Evolutionary conservation across 2,888 invertebrate genomes (phyloP).

Genomic region (Stenoptilia bipunctidactyla): DNA sequence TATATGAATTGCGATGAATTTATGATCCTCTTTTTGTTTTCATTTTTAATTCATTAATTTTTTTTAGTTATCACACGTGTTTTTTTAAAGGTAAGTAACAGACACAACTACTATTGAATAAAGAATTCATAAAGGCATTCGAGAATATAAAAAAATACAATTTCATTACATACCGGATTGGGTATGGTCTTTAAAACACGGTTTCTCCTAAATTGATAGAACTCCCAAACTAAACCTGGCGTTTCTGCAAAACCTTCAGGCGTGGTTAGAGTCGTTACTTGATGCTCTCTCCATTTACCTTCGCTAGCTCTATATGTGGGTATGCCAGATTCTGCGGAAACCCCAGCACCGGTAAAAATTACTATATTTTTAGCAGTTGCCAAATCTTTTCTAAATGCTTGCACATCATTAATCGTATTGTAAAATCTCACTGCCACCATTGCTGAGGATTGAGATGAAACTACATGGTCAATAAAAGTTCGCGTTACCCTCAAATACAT

Average conservation of each 20-base stretch:
- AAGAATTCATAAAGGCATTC: too few relatives aligned
- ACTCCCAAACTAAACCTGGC: constrained; percentile 91
- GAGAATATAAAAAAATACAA: too few relatives aligned
- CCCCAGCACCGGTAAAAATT: constrained; percentile 82
- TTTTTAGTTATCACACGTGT: too few relatives aligned
- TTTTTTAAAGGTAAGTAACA: too few relatives aligned
- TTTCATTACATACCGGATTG: constrained; percentile 68
- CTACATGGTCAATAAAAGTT: too few relatives aligned
- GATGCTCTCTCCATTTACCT: constrained; percentile 85
- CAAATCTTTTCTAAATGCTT: constrained; percentile 69
- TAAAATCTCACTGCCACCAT: too few relatives aligned
- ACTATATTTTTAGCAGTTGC: constrained; percentile 75
- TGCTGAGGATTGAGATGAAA: too few relatives aligned
- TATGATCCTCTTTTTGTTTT: too few relatives aligned
- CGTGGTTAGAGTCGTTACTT: constrained; percentile 76
- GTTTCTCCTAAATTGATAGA: constrained; percentile 87
- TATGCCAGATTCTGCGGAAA: constrained; percentile 88
- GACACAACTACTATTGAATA: too few relatives aligned
- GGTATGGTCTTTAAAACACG: constrained; percentile 79
- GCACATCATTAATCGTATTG: constrained; percentile 33
- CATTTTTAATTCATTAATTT: too few relatives aligned
- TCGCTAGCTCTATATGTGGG: constrained; percentile 89
- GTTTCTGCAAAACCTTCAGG: constrained; percentile 78
- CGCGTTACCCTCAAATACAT: too few relatives aligned
- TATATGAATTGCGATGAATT: too few relatives aligned